Conservation (phyloP, 2,797 vertebrate species). For the Botia almorhae region DNA sequence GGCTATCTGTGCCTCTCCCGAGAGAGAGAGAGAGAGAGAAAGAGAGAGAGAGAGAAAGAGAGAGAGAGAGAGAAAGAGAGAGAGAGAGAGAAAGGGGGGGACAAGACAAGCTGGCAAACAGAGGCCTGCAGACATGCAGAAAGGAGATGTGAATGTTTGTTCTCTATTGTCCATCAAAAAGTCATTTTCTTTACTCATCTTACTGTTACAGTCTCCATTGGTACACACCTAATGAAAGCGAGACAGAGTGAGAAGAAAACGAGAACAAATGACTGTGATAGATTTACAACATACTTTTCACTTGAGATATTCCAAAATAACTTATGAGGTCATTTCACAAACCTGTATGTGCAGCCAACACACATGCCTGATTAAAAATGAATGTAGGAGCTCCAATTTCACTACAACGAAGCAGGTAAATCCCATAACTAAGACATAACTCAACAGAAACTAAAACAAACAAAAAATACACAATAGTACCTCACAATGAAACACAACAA, state of each 20-base stretch:
- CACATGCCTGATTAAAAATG: neutral
- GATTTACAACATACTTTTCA: neutral
- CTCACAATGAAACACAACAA: neutral
- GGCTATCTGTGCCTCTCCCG: conserved; percentile 51
- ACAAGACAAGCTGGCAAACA: neutral
- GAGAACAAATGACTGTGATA: neutral
- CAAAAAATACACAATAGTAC: neutral
- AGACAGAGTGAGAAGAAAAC: conserved; percentile 1
- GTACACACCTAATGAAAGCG: neutral
- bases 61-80: neutral
- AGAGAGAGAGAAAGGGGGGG: conserved; percentile 6
- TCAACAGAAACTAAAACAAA: too few species aligned
- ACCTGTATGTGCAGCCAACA: neutral
- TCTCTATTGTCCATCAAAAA: conserved; percentile 34
- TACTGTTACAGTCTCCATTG: conserved; percentile 3
- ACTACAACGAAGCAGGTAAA: neutral
- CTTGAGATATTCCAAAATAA: neutral
- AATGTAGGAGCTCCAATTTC: neutral
- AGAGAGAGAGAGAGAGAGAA: neutral
- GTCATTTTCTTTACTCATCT: conserved; percentile 25
- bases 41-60: conserved; percentile 5
- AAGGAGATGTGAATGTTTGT: conserved; percentile 38
- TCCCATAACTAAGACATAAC: neutral
- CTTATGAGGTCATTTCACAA: neutral
- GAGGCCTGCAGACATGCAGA: conserved; percentile 22